Evolutionary conservation across 1,140 invertebrate species (phyloP), one percentile per base, ranked within the genome.

Genomic region (Teleopsis dalmanni): DNA sequence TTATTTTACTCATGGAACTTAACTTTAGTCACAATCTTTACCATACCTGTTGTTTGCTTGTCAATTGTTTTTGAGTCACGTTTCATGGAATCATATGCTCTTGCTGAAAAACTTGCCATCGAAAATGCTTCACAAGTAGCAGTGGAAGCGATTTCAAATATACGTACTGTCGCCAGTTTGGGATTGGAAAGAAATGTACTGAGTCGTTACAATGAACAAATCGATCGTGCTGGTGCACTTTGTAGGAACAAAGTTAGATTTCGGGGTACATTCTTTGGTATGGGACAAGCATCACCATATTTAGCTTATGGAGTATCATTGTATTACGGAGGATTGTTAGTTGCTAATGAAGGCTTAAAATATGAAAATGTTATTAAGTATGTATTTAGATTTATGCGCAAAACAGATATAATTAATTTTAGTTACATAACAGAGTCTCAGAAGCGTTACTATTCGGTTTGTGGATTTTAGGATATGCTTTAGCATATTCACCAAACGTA

Each of bases 1-100:
- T 87, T 94, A 57, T 69, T 82, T 10, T 88, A 88, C 61, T 88
- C 88, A 44, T 95, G 92, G 91, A 82, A 91, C 61, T 72, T 95
- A n/a, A 91, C 91, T 1, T 73, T 95, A 0, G 84, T 95, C 33
- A 85, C 95, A 55, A 63, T 95, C 4, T 83, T 81, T 18, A 85
- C 88, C 54, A 76, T 88, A 6, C 92, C 91, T 0, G 68, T 89
- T 18, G 80, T 89, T 16, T 81, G 87, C 9, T 70, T 77, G 9
- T 74, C 81, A 10, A 81, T 81, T 1, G 81, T 80, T 18, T 54
- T 84, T 6, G 80, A 85, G 3, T 78, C 79, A 10, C 79, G 78
- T 62, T 69, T 85, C 79, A 76, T 89, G 50, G 78, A 77, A 13
- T 82, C 79, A 7, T 79, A 81, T 22, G 75, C 78, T 1, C 58